Percentiles rank a stretch among this genome's conserved stretches.
Evolutionary conservation across 2,888 invertebrate genomes (phyloP).

Genomic region (Sialis lutaria): DNA sequence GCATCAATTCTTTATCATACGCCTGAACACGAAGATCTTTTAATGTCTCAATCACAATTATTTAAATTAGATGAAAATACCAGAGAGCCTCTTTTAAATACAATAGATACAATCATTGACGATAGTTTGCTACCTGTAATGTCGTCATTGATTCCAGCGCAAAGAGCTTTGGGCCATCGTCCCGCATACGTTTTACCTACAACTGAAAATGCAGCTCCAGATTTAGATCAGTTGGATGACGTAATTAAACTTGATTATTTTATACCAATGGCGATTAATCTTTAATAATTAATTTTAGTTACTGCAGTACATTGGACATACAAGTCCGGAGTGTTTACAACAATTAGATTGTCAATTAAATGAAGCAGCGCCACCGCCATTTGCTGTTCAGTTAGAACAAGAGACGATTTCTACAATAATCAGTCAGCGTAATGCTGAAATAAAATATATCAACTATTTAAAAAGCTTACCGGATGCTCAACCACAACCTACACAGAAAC

Average conservation of each 20-base stretch:
- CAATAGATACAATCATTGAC: neutral
- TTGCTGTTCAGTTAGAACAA: slow-evolving; percentile 61
- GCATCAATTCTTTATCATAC: slow-evolving; percentile 77
- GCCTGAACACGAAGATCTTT: slow-evolving; percentile 26
- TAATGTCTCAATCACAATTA: slow-evolving; percentile 7
- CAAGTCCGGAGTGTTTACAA: slow-evolving; percentile 74
- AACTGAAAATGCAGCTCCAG: slow-evolving; percentile 63
- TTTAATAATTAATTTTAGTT: slow-evolving; percentile 33
- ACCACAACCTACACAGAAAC: slow-evolving; percentile 1
- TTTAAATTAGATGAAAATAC: neutral
- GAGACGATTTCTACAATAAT: slow-evolving; percentile 73
- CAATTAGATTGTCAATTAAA: slow-evolving; percentile 53
- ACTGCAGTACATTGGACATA: slow-evolving; percentile 76
- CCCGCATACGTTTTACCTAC: slow-evolving; percentile 64
- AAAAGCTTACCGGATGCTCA: slow-evolving; percentile 5
- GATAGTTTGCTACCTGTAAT: slow-evolving; percentile 3
- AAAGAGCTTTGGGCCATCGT: slow-evolving; percentile 50
- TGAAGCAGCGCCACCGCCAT: slow-evolving; percentile 56
- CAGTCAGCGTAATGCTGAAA: slow-evolving; percentile 69
- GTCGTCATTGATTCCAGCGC: slow-evolving; percentile 27
- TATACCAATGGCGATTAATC: neutral
- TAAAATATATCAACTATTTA: slow-evolving; percentile 41
- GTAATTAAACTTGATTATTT: slow-evolving; percentile 31
- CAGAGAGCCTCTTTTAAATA: slow-evolving; percentile 1
- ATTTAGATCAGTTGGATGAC: slow-evolving; percentile 84